Conservation (phyloP, 2,113 vertebrate species). For the Phylloscopus trochilus region DNA sequence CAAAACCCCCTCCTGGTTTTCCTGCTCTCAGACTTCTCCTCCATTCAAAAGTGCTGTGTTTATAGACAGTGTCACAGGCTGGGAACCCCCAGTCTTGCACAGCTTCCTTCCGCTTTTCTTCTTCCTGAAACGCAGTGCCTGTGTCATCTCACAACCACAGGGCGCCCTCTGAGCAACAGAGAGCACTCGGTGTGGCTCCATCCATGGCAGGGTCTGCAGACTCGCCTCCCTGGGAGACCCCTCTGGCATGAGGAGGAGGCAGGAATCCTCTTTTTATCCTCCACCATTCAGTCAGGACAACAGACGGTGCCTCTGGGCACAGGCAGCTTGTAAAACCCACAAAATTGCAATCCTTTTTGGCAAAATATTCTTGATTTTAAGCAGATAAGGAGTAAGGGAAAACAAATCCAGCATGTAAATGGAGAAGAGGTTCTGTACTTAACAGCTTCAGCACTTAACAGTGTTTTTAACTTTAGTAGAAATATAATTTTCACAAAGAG, state of each 20-base stretch:
- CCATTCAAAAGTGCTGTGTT: constrained; percentile 37
- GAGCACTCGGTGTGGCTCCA: not conserved
- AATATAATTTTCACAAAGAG: not conserved
- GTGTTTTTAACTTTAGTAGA: not conserved
- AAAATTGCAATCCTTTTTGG: not conserved
- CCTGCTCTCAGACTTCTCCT: constrained; percentile 28
- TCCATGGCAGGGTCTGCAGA: not conserved
- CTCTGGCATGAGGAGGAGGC: not conserved
- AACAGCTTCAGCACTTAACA: not conserved
- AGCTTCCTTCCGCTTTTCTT: constrained; percentile 56
- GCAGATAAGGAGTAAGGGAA: not conserved
- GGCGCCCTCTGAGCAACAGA: not conserved
- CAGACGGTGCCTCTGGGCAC: not conserved
- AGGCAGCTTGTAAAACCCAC: not conserved
- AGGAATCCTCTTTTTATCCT: not conserved
- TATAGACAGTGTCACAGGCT: not conserved
- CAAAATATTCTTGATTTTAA: not conserved
- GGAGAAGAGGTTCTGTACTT: not conserved
- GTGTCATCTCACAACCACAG: not conserved
- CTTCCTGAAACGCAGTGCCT: constrained; percentile 20
- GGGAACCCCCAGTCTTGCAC: constrained; percentile 53
- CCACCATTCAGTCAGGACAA: not conserved
- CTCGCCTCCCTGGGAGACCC: rapidly evolving
- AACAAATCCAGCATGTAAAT: not conserved
- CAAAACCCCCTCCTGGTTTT: constrained; percentile 1